Evolutionary conservation across 1,140 invertebrate genomes (phyloP), one percentile per base, ranked within the genome.

Genomic region (Drosophila burlai): DNA sequence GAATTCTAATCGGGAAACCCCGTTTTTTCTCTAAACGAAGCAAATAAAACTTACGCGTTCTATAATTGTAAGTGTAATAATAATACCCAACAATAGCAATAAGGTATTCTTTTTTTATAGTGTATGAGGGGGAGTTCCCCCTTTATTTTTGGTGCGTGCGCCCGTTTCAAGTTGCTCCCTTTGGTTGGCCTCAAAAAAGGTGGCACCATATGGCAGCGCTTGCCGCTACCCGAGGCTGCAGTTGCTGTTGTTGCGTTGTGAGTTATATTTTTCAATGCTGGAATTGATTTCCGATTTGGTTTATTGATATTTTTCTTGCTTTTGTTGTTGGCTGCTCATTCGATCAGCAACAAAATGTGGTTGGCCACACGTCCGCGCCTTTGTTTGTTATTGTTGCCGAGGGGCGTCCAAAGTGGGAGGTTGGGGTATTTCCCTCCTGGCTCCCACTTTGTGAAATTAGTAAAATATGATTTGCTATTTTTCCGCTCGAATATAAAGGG

Each of bases 261-360:
- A 87, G 83, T 78, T 89, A 83, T 87, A 89, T 47, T 87, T 83
- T 87, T 66, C 77, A 83, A 78, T 89, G 79, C 42, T 80, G 75
- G 89, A 90, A 90, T 90, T 90, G 85, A 90, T 90, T 90, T 90
- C 81, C 86, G 79, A 90, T 90, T 90, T 82, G 82, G 66, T 58
- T 63, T 68, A 61, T 73, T 67, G 52, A 59, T 76, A 46, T 66
- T 59, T 55, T 50, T 75, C 52, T 54, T 60, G 49, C 4, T 26
- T 47, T 29, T 49, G 59, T 18, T 31, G 69, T 62, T 87, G 71
- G 63, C 65, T 78, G 78, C 66, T 85, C 61, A 55, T 59, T 60
- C 80, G 68, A 79, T 76, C 76, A 65, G 54, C 52, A 62, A 47
- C 58, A 76, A 66, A 83, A 76, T 80, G 83, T 52, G 72, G 80